These are phyloP conservation scores for Melipona quadrifasciata DNA, from an alignment of 1,140 invertebrate genomes.

Conservation along the genomic window DNA sequence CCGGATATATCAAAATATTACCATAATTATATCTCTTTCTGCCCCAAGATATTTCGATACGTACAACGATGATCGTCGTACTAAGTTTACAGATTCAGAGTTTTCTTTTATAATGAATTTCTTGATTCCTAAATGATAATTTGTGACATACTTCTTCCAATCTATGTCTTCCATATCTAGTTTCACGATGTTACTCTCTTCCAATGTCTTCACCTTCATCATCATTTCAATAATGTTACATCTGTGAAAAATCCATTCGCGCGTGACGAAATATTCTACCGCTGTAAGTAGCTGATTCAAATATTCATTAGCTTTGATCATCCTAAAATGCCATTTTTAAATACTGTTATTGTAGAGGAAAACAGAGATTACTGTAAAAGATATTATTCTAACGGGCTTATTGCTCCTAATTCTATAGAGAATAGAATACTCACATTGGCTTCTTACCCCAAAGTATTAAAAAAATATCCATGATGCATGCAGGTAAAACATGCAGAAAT, in stretches of 20 bases:
- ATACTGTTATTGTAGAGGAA: no score
- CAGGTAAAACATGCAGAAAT: slow-evolving; percentile 90
- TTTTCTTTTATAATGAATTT: slow-evolving; percentile 91
- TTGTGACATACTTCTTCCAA: slow-evolving; percentile 87
- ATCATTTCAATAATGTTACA: slow-evolving; percentile 88
- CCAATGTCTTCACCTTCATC: slow-evolving; percentile 78
- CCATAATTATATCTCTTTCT: neutral
- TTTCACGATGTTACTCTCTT: slow-evolving; percentile 81
- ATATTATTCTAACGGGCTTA: no score
- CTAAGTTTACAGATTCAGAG: slow-evolving; percentile 84
- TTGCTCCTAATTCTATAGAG: no score
- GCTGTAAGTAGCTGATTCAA: slow-evolving; percentile 89
- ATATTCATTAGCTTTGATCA: slow-evolving; percentile 91
- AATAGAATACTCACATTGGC: slow-evolving; percentile 86
- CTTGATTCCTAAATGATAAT: slow-evolving; percentile 90
- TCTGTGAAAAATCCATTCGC: slow-evolving; percentile 93
- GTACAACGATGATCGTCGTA: slow-evolving; percentile 85
- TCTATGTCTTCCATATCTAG: slow-evolving; percentile 84
- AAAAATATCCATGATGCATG: slow-evolving; percentile 89
- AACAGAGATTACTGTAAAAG: no score
- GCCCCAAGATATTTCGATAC: neutral
- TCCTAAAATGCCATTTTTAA: slow-evolving; percentile 81
- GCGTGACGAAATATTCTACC: slow-evolving; percentile 93
- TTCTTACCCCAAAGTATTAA: slow-evolving; percentile 87
- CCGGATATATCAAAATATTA: neutral